Base-by-base conservation (phyloP, 2,113 vertebrate genomes). In the Mastomys coucha region DNA sequence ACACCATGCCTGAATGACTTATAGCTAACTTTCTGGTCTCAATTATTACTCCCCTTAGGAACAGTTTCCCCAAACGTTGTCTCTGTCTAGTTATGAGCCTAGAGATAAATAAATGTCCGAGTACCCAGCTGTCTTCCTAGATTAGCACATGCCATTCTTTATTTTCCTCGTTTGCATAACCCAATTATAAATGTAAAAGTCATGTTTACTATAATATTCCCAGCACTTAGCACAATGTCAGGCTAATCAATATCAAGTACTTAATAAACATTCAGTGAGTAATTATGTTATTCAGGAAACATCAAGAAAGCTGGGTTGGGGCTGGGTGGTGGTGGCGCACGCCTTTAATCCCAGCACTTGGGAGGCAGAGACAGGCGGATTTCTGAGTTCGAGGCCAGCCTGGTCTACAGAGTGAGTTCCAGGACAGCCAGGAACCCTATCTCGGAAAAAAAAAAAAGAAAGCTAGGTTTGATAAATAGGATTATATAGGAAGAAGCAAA, bases 111-210 rank as follows among this genome's bases (percentile, higher is more conserved):
- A 19, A 65, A 58, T 26, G 26, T 9, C 2, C 7, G 12, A 9
- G 19, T 24, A 58, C n/a, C 8, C 16, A 84, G 26, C 3, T 53
- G 6, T 77, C 17, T 24, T 91, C n/a, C 9, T 53, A 60, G 28
- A n/a, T 91, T 5, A 73, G 33, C 88, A 14, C 8, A 42, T 49
- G 31, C 1, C 19, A 73, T 1, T 8, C 5, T 81, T 72, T 13
- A 13, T 73, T 92, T 89, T 42, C 36, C 65, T 36, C 77, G 20
- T 19, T 87, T 89, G 2, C 42, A 28, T 87, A 36, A 60, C 36
- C 45, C 70, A 60, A 89, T 53, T 93, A 36, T 77, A 87, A 97
- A 91, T 8, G 6, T 58, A 89, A 39, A 85, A 72, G 28, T 67
- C 45, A 33, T 69, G 31, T 19, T 91, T 24, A 65, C 58, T 49